phyloP scores from a whole-genome alignment of 2,888 invertebrate genomes.

The Macrosiphum euphorbiae region DNA sequence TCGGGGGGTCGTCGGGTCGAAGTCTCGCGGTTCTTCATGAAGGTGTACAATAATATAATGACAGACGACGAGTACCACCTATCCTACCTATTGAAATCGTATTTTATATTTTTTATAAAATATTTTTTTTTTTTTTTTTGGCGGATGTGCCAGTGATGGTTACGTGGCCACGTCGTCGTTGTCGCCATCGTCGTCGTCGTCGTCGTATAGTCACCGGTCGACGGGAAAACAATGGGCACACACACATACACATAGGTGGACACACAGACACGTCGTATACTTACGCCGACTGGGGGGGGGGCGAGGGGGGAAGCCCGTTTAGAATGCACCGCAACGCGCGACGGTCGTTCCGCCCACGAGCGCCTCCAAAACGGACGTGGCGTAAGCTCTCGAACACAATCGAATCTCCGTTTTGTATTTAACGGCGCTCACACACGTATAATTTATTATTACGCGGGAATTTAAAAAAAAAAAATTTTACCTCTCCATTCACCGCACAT shows the following conservation, averaged over 20 bases:
- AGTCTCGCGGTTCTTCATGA: not conserved
- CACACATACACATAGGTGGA: not conserved
- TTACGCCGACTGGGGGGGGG: not conserved
- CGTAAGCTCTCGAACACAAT: conserved; percentile 58
- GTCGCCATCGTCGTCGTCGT: not conserved
- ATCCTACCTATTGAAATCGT: not conserved
- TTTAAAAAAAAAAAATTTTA: not conserved
- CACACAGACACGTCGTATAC: not conserved
- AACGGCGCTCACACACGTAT: not conserved
- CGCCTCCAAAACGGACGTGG: conserved; percentile 62
- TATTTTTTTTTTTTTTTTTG: conserved; percentile 41
- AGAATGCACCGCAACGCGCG: conserved; percentile 34
- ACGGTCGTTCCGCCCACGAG: conserved; percentile 59
- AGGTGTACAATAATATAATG: not conserved
- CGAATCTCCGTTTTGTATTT: conserved; percentile 50
- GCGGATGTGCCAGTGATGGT: conserved; percentile 63
- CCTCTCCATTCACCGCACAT: not conserved
- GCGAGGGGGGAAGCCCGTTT: not conserved
- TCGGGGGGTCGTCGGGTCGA: not conserved
- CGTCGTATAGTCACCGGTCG: conserved; percentile 33
- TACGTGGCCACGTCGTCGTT: conserved; percentile 51
- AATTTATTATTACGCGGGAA: conserved; percentile 1
- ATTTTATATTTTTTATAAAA: conserved; percentile 1
- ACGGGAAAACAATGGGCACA: conserved; percentile 55
- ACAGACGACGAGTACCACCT: not conserved